Evolutionary conservation across 1,140 invertebrate genomes (phyloP).

Genomic region (Aphaenogaster rudis): DNA sequence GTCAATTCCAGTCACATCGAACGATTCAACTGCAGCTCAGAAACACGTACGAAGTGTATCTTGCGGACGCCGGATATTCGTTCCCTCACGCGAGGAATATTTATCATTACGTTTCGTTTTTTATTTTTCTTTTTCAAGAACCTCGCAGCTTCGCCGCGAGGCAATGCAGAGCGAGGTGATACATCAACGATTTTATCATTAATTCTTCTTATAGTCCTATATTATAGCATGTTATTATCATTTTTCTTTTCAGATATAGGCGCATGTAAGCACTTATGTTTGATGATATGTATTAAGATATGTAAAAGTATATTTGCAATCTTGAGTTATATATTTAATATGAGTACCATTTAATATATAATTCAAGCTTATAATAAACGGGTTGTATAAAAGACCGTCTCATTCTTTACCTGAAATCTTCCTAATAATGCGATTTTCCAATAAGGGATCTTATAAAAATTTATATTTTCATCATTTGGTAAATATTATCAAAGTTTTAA

Average conservation of each 20-base stretch:
- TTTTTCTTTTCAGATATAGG: conserved; percentile 63
- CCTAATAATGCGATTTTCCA: conserved; percentile 1
- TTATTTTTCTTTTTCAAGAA: conserved; percentile 22
- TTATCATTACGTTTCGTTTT: neutral
- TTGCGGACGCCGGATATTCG: conserved; percentile 33
- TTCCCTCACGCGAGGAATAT: conserved; percentile 28
- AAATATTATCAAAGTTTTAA: conserved; percentile 8
- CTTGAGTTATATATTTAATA: conserved; percentile 83
- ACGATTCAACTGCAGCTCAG: neutral
- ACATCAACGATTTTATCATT: conserved; percentile 64
- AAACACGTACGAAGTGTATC: conserved; percentile 34
- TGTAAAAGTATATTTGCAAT: conserved; percentile 76
- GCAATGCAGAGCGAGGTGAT: conserved; percentile 8
- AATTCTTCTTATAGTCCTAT: conserved; percentile 76
- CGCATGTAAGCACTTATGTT: conserved; percentile 70
- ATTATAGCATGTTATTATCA: conserved; percentile 76
- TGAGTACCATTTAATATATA: conserved; percentile 83
- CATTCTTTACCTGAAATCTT: conserved; percentile 5
- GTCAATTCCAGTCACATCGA: conserved; percentile 28
- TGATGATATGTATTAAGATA: conserved; percentile 71
- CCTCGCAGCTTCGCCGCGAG: conserved; percentile 11
- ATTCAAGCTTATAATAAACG: conserved; percentile 85
- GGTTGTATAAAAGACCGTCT: conserved; percentile 80
- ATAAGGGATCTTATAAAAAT: neutral
- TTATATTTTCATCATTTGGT: neutral